Base-by-base conservation (phyloP, 2,888 invertebrate genomes). In the Altica lythri region DNA sequence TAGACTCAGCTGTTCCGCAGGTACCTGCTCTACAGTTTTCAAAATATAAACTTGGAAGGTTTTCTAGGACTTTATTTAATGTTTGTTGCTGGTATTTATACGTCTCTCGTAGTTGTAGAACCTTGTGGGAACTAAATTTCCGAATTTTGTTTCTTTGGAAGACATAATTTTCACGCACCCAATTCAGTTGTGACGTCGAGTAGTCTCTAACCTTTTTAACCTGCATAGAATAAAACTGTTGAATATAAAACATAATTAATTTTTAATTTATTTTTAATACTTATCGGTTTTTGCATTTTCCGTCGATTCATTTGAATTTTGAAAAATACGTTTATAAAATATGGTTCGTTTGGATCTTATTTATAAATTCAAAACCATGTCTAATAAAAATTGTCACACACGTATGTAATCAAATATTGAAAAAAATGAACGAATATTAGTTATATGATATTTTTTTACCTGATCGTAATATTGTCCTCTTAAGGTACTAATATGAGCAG, bases 51-150 rank as follows among this genome's bases (percentile, higher is more conserved):
- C 87, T 91, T 30, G 93, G 93, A 67, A 96, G 80, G 75, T 94
- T 95, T 76, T 96, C 96, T 52, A 96, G 78, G 4, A 96, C 90
- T 75, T 95, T 95, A 79, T 94, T 92, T 45, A 96, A 79, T 8
- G 95, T 92, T 77, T 94, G 93, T 75, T 96, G 96, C 76, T 96
- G 95, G 72, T 94, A 91, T 77, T 95, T 95, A 81, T 93, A 95
- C 6, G 94, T 92, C 75, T 95, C 95, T 19, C 95, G 86, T 35
- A 96, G 78, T 45, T 92, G 84, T 37, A 95, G 79, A 53, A 95
- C 86, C 77, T 96, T 95, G 73, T 93, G 92, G 13, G 92, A 88
- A 78, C 95, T 94, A 79, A 95, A 96, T 77, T 95, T 95, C 42
- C 95, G 83, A 61, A 96, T 93, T 77, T 94, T 90, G 77, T 94